Conservation (phyloP, 2,113 vertebrate genomes). For the Terrapene triunguis region DNA sequence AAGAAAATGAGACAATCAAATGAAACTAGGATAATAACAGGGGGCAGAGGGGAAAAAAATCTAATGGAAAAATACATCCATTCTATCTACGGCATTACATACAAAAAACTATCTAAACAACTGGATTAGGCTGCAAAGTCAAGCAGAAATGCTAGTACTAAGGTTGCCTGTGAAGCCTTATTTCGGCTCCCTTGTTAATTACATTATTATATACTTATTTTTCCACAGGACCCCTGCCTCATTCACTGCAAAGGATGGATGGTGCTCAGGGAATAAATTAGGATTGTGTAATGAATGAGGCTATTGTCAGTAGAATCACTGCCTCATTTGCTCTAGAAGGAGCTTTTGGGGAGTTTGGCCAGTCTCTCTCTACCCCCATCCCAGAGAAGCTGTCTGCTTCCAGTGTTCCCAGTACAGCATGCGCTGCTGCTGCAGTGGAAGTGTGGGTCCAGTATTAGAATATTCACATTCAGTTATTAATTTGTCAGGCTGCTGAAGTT, state of each 20-base stretch:
- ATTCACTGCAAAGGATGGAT: not conserved
- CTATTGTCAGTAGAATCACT: not conserved
- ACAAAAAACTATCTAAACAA: not conserved
- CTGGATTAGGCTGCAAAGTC: not conserved
- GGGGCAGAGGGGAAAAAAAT: not conserved
- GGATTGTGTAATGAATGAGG: not conserved
- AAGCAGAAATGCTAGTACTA: not conserved
- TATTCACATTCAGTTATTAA: not conserved
- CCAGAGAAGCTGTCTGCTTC: not conserved
- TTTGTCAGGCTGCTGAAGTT: not conserved
- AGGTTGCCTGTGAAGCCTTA: not conserved
- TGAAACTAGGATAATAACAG: not conserved
- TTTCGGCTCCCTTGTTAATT: conserved; percentile 5
- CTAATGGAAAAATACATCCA: not conserved
- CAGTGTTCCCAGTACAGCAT: not conserved
- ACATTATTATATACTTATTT: not conserved
- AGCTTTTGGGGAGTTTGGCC: not conserved
- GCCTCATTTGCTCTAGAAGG: not conserved
- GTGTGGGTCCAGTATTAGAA: not conserved
- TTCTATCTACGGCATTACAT: conserved; percentile 6
- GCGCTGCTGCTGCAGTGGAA: not conserved
- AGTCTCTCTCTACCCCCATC: not conserved
- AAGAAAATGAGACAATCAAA: not conserved
- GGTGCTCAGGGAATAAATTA: not conserved
- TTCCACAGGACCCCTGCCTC: not conserved